Percentiles rank a stretch among this genome's conserved stretches.
Conservation (phyloP, 2,113 vertebrate genomes). For the Anser cygnoides region DNA sequence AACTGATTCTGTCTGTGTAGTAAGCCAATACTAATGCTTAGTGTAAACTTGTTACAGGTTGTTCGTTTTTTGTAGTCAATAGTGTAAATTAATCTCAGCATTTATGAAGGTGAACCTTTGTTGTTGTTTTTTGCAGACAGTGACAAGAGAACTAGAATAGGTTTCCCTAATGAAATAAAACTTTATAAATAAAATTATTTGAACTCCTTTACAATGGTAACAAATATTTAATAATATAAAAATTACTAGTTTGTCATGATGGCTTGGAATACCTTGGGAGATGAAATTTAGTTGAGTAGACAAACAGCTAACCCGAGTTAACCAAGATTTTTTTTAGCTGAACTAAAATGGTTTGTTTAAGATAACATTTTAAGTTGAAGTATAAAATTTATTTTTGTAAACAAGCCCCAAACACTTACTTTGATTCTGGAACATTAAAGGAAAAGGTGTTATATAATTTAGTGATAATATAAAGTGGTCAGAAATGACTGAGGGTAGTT, state of each 20-base stretch:
- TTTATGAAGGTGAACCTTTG: background rate
- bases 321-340: background rate
- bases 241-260: background rate
- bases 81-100: background rate
- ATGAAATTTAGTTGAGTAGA: background rate
- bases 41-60: background rate
- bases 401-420: background rate
- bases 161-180: background rate
- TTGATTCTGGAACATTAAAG: background rate
- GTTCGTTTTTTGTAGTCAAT: background rate
- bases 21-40: background rate
- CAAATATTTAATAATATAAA: background rate
- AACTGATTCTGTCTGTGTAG: constrained; percentile 44
- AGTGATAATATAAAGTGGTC: background rate
- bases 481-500: background rate
- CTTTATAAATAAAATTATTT: background rate
- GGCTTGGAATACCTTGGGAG: background rate
- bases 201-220: background rate
- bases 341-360: background rate
- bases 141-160: background rate
- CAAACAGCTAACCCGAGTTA: background rate
- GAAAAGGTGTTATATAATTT: background rate
- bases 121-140: background rate
- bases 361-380: background rate
- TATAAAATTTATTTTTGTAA: background rate